Evolutionary conservation across 2,888 invertebrate genomes (phyloP), one percentile per base, ranked within the genome.

Genomic region (Epiblema foenella): DNA sequence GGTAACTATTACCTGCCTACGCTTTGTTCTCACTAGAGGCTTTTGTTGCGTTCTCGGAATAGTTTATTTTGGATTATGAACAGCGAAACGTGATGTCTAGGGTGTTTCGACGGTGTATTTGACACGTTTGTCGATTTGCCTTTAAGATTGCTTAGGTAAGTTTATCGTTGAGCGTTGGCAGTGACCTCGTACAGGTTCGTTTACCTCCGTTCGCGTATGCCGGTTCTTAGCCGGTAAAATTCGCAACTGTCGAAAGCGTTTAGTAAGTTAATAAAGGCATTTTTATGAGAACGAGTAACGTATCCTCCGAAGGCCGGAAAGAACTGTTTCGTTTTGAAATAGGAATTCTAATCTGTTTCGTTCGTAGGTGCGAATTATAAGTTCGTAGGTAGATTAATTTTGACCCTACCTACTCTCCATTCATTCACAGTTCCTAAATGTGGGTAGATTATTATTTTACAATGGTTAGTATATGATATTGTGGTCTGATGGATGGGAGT

Each of bases 1-100:
- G 92, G 92, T 91, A 87, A 24, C 46, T 7, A 46, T 86, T 87
- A 88, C 90, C 89, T 90, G 89, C 85, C 85, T 81, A 84, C 85
- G 80, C 87, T 88, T 90, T 90, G 89, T 90, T 90, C 87, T 46
- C 46, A n/a, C 46, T 84, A 83, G 81, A 74, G 78, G 78, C 87
- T 85, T 87, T 90, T 89, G 89, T 90, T 87, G 77, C 73, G 74
- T 85, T 81, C 85, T 80, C 74, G 75, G 83, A 82, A 83, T 75
- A 75, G 72, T 72, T 67, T 56, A 42, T 68, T 62, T 62, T 69
- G 58, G 39, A 60, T 63, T 67, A 42, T 33, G 69, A 67, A 63
- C 65, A 56, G 37, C 65, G 42, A 37, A 67, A 73, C 69, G 69
- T 73, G 73, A 67, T 65, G 46, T 71, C 66, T 67, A 67, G 71